These are phyloP conservation scores for Notolabrus celidotus DNA, from an alignment of 2,797 vertebrate species.

Conservation along the genomic window DNA sequence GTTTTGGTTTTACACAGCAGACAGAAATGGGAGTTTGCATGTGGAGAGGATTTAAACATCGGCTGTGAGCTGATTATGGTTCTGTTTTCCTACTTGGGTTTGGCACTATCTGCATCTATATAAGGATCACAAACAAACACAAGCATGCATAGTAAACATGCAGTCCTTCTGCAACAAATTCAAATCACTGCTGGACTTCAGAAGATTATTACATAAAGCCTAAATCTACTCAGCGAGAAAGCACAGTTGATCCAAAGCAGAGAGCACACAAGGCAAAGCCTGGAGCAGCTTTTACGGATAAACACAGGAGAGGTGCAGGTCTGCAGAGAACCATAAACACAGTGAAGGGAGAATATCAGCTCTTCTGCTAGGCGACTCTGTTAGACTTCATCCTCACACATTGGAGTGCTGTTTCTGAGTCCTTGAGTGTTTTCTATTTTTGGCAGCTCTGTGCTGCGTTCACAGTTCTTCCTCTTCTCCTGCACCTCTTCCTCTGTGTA, in stretches of 20 bases:
- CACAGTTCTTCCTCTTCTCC: constrained; percentile 16
- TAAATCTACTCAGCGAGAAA: constrained; percentile 67
- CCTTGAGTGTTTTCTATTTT: background rate
- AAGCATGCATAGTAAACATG: constrained; percentile 2
- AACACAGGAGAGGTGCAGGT: constrained; percentile 50
- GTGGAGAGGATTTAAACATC: constrained; percentile 78
- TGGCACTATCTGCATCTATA: constrained; percentile 77
- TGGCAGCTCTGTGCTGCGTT: constrained; percentile 9
- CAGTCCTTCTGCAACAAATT: constrained; percentile 41
- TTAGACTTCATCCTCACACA: constrained; percentile 46
- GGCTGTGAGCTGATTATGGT: constrained; percentile 80
- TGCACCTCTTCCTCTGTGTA: constrained; percentile 41
- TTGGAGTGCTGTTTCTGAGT: constrained; percentile 15
- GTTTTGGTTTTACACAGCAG: constrained; percentile 75
- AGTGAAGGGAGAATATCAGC: constrained; percentile 31
- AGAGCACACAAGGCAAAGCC: constrained; percentile 50
- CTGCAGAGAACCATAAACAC: constrained; percentile 16
- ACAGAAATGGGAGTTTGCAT: constrained; percentile 65
- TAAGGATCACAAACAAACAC: constrained; percentile 60
- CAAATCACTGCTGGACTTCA: constrained; percentile 41
- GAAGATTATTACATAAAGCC: constrained; percentile 71
- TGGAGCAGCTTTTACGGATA: constrained; percentile 61
- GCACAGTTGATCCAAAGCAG: constrained; percentile 63
- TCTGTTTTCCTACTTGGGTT: constrained; percentile 78
- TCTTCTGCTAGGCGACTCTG: constrained; percentile 64